These are phyloP conservation scores for Myotis vivesi DNA, from an alignment of 2,797 vertebrate species.

Conservation along the genomic window DNA sequence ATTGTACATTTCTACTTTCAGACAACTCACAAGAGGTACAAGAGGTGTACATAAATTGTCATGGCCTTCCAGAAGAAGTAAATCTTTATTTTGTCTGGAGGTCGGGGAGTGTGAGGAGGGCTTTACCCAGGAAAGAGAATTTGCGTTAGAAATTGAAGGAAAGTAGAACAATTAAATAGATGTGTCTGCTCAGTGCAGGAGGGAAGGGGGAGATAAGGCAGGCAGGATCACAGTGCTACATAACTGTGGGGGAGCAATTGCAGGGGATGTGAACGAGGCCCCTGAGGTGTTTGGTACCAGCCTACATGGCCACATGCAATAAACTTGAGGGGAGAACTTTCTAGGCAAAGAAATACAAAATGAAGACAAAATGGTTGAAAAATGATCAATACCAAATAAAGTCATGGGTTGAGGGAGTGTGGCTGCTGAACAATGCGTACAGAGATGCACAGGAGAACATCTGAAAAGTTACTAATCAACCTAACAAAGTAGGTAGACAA, in stretches of 20 bases:
- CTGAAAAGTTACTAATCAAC: neutral
- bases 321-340: neutral
- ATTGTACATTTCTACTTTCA: neutral
- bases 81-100: neutral
- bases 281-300: neutral
- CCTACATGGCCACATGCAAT: neutral
- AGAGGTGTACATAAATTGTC: neutral
- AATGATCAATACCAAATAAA: neutral
- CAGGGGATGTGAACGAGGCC: neutral
- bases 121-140: neutral
- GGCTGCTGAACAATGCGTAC: neutral
- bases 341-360: neutral
- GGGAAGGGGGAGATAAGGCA: neutral
- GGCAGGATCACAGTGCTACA: neutral
- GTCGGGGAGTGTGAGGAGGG: neutral
- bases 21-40: neutral
- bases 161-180: neutral
- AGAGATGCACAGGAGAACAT: neutral
- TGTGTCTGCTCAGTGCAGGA: neutral
- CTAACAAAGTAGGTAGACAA: neutral
- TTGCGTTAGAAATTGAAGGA: neutral
- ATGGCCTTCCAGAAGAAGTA: neutral
- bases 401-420: neutral
- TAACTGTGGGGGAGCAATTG: neutral
- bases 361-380: neutral